Percentiles rank a stretch among this genome's conserved stretches.
Evolutionary conservation across 2,113 vertebrate species (phyloP).

Genomic region (Pelusios castaneus): DNA sequence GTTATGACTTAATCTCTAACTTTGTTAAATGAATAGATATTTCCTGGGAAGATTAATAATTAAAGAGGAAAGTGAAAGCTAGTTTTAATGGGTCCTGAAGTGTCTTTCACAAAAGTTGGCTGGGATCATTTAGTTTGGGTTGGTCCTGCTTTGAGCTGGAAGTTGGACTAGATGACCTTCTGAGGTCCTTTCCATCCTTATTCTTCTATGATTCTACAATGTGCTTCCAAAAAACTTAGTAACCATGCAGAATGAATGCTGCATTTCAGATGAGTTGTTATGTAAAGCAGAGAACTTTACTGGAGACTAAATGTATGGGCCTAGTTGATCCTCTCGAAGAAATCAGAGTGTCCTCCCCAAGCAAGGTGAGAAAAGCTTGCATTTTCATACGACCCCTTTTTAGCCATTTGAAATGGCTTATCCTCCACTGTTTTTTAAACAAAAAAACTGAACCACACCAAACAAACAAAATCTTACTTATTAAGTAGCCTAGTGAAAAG

Average conservation of each 20-base stretch:
- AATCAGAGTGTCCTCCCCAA: rapidly evolving
- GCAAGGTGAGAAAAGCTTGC: background rate
- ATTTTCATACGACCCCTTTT: rapidly evolving
- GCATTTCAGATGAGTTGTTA: background rate
- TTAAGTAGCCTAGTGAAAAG: background rate
- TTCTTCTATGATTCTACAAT: background rate
- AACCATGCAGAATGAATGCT: rapidly evolving
- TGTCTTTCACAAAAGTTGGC: rapidly evolving
- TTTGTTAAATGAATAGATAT: rapidly evolving
- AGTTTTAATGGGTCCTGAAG: background rate
- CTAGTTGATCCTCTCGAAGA: rapidly evolving
- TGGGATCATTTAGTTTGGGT: no score
- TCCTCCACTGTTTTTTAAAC: background rate
- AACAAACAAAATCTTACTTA: background rate
- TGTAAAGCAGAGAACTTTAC: rapidly evolving
- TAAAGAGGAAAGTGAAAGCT: constrained; percentile 29
- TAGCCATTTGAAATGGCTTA: background rate
- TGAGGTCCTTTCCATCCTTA: no score
- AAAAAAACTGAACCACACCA: background rate
- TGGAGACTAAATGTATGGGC: background rate
- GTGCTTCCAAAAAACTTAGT: background rate
- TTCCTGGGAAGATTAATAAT: background rate
- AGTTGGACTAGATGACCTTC: no score
- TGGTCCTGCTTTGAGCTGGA: no score
- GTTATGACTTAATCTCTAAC: background rate